Evolutionary conservation across 2,888 invertebrate species (phyloP).

Genomic region (Limnephilus lunatus): DNA sequence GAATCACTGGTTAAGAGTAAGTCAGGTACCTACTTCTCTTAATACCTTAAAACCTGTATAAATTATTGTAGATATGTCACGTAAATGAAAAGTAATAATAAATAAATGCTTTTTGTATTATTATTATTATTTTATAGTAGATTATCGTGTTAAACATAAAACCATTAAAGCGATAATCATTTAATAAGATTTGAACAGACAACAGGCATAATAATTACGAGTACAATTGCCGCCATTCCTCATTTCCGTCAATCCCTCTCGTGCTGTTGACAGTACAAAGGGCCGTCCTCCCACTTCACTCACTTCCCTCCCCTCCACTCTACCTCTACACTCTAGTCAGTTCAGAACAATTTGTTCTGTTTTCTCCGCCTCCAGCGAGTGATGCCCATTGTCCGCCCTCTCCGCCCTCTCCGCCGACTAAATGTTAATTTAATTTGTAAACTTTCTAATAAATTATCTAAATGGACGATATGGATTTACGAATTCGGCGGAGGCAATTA

Average conservation of each 20-base stretch:
- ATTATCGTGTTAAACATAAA: neutral
- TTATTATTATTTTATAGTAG: too few species aligned
- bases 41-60: too few species aligned
- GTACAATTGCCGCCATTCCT: neutral
- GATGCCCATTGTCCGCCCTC: constrained; percentile 3
- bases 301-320: neutral
- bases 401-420: neutral
- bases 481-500: neutral
- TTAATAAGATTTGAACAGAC: neutral
- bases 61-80: too few species aligned
- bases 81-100: too few species aligned
- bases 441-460: neutral
- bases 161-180: neutral
- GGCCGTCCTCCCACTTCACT: neutral
- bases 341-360: neutral
- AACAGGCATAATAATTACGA: neutral
- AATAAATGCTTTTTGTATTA: too few species aligned
- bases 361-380: neutral
- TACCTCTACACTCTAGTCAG: neutral
- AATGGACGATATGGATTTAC: neutral
- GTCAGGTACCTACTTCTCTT: too few species aligned
- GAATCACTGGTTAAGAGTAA: too few species aligned
- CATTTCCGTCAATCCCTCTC: neutral
- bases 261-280: neutral
- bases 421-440: constrained; percentile 13